Conservation (phyloP, 2,113 vertebrate genomes). For the Cichladusa arquata region DNA sequence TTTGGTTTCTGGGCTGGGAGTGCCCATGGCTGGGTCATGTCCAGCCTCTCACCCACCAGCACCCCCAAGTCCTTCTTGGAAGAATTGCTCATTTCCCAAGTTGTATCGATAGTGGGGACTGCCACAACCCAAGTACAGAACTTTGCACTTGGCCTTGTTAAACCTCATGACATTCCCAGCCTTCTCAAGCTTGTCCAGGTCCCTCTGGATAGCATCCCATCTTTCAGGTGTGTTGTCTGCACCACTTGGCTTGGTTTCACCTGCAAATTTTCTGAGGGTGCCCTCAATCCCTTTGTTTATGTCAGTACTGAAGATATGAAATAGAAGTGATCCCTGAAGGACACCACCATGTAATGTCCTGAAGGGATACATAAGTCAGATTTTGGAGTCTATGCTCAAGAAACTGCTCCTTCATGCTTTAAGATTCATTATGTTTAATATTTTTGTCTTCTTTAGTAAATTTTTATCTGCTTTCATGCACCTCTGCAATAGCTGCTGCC, state of each 20-base stretch:
- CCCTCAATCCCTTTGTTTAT: neutral
- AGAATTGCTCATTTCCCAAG: neutral
- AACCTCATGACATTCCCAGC: neutral
- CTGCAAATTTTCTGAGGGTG: neutral
- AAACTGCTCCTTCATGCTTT: neutral
- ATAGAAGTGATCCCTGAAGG: neutral
- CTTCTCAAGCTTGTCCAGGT: neutral
- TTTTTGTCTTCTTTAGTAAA: neutral
- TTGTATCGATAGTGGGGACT: fast-evolving
- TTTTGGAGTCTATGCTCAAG: neutral
- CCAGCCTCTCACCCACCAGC: neutral
- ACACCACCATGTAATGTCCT: neutral
- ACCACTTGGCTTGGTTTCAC: neutral
- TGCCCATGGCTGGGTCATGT: neutral
- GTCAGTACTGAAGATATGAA: neutral
- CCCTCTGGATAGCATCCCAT: neutral
- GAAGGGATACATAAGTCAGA: fast-evolving
- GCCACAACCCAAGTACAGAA: neutral
- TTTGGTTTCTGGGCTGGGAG: neutral
- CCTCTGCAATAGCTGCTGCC: neutral
- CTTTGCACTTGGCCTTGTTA: neutral
- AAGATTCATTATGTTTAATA: neutral
- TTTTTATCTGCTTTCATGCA: neutral
- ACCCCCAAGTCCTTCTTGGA: fast-evolving
- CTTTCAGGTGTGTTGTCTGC: neutral